phyloP scores from a whole-genome alignment of 2,797 vertebrate genomes.

The Melanotaenia boesemani region DNA sequence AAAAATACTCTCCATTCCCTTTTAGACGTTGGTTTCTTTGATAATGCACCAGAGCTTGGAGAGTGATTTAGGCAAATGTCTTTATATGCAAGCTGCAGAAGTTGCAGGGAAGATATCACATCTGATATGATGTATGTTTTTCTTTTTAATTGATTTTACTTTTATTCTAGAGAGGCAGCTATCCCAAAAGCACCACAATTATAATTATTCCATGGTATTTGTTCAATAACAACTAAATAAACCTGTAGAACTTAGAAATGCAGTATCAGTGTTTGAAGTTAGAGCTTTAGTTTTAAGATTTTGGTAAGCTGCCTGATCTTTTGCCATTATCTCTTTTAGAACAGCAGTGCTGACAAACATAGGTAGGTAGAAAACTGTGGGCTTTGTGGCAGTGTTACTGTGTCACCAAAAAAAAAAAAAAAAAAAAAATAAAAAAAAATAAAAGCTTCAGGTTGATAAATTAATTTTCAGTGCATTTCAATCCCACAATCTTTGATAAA shows the following conservation, averaged over 20 bases:
- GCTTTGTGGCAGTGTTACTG: conserved; percentile 67
- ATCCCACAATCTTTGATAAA: conserved; percentile 47
- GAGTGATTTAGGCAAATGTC: conserved; percentile 13
- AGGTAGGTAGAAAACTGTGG: conserved; percentile 22
- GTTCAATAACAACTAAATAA: conserved; percentile 15
- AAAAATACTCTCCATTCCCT: conserved; percentile 7
- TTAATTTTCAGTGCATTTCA: conserved; percentile 66
- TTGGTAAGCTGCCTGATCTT: conserved; percentile 18
- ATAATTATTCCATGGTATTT: conserved; percentile 1
- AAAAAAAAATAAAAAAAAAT: conserved; percentile 22
- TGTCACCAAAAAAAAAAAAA: conserved; percentile 21
- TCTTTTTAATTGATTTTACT: conserved; percentile 29
- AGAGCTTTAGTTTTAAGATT: background rate
- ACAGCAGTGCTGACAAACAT: conserved; percentile 11
- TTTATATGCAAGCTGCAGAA: conserved; percentile 13
- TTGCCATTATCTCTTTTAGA: background rate
- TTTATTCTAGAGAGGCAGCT: conserved; percentile 6
- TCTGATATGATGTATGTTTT: conserved; percentile 28
- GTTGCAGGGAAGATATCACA: conserved; percentile 21
- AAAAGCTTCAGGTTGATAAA: conserved; percentile 17
- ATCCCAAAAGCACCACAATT: conserved; percentile 20
- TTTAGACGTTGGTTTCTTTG: conserved; percentile 7
- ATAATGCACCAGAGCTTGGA: conserved; percentile 33
- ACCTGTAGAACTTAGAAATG: background rate
- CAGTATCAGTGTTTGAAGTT: background rate